Evolutionary conservation across 2,888 invertebrate species (phyloP).

Genomic region (Helicoverpa assulta): DNA sequence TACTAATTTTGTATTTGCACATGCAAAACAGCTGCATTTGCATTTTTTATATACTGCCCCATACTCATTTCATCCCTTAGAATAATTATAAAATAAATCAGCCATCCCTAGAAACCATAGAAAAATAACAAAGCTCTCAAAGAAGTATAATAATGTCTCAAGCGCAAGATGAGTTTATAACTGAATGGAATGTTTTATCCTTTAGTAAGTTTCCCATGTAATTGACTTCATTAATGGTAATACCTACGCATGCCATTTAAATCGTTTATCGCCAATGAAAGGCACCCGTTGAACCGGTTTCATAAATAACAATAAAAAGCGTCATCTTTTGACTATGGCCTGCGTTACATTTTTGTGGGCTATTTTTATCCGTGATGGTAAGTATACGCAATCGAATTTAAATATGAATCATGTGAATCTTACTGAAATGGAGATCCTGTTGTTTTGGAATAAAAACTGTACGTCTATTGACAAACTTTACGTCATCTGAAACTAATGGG

Average conservation of each 20-base stretch:
- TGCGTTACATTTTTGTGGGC: conserved; percentile 38
- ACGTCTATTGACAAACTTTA: neutral
- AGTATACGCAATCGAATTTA: conserved; percentile 21
- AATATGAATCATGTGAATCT: conserved; percentile 36
- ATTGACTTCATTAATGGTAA: conserved; percentile 42
- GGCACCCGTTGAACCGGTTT: conserved; percentile 47
- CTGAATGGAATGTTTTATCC: conserved; percentile 15
- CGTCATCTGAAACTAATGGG: neutral
- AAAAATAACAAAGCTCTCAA: too few relatives aligned
- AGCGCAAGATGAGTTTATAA: conserved; percentile 2
- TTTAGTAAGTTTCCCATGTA: conserved; percentile 44
- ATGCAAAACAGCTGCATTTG: too few relatives aligned
- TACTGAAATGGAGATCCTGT: conserved; percentile 14
- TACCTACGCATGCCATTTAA: conserved; percentile 33
- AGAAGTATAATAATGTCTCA: neutral
- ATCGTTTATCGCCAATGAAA: conserved; percentile 49
- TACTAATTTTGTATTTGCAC: too few relatives aligned
- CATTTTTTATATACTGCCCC: too few relatives aligned
- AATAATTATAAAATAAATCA: too few relatives aligned
- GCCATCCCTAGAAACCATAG: too few relatives aligned
- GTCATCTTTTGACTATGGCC: conserved; percentile 46
- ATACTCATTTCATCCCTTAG: too few relatives aligned
- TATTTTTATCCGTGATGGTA: conserved; percentile 54
- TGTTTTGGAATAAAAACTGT: neutral
- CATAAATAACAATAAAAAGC: conserved; percentile 53